phyloP scores from a whole-genome alignment of 1,140 invertebrate genomes.

The Thaumatotibia leucotreta region DNA sequence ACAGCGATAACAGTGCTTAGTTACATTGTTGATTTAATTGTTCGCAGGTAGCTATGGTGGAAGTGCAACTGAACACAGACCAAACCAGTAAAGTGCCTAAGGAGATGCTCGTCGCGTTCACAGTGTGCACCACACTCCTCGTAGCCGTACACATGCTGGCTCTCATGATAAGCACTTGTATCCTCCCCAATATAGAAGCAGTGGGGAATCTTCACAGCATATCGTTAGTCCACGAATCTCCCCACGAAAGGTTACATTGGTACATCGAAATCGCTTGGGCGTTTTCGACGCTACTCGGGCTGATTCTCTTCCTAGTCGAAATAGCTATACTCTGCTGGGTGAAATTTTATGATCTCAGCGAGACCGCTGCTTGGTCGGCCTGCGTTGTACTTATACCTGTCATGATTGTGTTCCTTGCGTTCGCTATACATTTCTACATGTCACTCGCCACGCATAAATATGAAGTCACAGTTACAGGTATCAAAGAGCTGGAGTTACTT shows the following conservation, averaged over 20 bases:
- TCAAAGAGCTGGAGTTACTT: slow-evolving; percentile 89
- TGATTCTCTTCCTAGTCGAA: slow-evolving; percentile 95
- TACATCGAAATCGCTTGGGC: slow-evolving; percentile 99
- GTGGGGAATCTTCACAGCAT: slow-evolving; percentile 92
- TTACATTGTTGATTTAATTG: neutral
- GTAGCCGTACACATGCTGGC: slow-evolving; percentile 99
- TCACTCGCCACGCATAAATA: slow-evolving; percentile 94
- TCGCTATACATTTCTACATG: slow-evolving; percentile 96
- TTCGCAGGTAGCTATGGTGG: slow-evolving; percentile 96
- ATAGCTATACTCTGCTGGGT: slow-evolving; percentile 97
- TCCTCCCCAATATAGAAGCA: slow-evolving; percentile 95
- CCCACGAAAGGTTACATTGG: slow-evolving; percentile 91
- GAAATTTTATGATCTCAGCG: slow-evolving; percentile 87
- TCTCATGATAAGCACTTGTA: slow-evolving; percentile 99
- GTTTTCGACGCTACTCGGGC: slow-evolving; percentile 95
- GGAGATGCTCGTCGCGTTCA: slow-evolving; percentile 93
- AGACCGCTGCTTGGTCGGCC: slow-evolving; percentile 90
- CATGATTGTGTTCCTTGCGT: slow-evolving; percentile 92
- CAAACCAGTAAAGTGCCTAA: slow-evolving; percentile 83
- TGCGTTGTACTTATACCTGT: slow-evolving; percentile 94
- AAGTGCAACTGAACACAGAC: slow-evolving; percentile 88
- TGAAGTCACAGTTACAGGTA: slow-evolving; percentile 86
- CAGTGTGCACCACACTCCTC: slow-evolving; percentile 95
- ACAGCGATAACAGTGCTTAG: neutral
- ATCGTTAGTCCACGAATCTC: slow-evolving; percentile 89